phyloP scores from a whole-genome alignment of 1,140 invertebrate genomes.

The Euura saliciscinereae region DNA sequence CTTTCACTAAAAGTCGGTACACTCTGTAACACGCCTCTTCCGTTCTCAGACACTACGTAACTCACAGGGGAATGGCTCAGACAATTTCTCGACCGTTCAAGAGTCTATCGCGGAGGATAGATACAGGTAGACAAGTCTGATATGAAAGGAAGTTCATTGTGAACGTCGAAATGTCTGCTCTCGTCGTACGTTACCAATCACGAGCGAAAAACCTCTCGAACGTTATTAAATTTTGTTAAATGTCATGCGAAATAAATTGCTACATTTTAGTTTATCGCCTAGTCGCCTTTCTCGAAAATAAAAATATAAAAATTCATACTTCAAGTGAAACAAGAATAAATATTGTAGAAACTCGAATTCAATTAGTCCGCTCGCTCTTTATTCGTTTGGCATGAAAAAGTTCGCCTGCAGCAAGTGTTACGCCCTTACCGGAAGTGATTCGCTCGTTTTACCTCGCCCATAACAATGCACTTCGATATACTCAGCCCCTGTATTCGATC shows the following conservation, averaged over 20 bases:
- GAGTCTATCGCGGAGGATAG: not conserved
- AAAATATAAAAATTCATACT: no score
- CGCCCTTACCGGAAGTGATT: not conserved
- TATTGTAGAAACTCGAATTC: no score
- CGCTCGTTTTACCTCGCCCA: not conserved
- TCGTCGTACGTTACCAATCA: no score
- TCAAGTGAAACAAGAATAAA: no score
- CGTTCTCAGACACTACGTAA: not conserved
- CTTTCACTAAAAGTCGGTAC: constrained; percentile 39
- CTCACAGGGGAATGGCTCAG: not conserved
- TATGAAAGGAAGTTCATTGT: constrained; percentile 5
- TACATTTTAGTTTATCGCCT: no score
- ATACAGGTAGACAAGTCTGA: not conserved
- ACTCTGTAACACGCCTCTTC: not conserved
- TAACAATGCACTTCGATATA: not conserved
- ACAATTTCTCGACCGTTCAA: not conserved
- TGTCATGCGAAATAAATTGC: no score
- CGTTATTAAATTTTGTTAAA: no score
- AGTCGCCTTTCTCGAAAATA: no score
- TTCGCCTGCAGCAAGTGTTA: not conserved
- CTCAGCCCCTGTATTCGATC: not conserved
- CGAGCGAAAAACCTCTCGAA: no score
- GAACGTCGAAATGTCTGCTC: no score
- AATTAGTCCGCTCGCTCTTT: not conserved
- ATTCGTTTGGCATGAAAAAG: not conserved